phyloP scores from a whole-genome alignment of 2,113 vertebrate genomes.

The Anas platyrhynchos region DNA sequence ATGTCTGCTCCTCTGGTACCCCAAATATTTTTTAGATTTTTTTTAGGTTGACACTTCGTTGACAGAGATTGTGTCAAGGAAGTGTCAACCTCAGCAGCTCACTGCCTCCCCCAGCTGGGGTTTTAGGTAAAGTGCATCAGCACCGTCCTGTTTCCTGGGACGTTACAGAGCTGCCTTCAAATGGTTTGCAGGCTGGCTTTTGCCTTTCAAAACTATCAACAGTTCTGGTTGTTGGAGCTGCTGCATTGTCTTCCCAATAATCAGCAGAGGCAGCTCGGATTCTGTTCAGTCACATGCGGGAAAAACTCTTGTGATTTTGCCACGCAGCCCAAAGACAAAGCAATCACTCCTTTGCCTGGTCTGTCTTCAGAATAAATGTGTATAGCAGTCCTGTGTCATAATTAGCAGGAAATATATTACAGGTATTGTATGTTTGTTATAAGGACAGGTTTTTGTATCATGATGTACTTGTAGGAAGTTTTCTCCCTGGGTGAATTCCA shows the following conservation, averaged over 20 bases:
- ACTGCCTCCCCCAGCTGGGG: background rate
- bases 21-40: background rate
- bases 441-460: background rate
- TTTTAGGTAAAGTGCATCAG: background rate
- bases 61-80: background rate
- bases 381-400: background rate
- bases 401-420: background rate
- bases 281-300: background rate
- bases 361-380: background rate
- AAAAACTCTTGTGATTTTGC: background rate
- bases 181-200: background rate
- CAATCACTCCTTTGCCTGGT: background rate
- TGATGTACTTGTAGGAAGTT: background rate
- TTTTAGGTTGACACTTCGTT: background rate
- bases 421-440: background rate
- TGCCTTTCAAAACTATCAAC: background rate
- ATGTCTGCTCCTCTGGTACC: accelerated
- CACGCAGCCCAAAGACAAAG: background rate
- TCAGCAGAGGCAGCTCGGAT: background rate
- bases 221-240: background rate
- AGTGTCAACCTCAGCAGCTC: background rate
- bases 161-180: background rate
- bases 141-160: background rate
- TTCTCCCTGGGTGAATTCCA: background rate
- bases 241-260: background rate